Percentiles rank a stretch among this genome's conserved stretches.
Evolutionary conservation across 2,797 vertebrate genomes (phyloP).

Genomic region (Coccyzus lansbergi): DNA sequence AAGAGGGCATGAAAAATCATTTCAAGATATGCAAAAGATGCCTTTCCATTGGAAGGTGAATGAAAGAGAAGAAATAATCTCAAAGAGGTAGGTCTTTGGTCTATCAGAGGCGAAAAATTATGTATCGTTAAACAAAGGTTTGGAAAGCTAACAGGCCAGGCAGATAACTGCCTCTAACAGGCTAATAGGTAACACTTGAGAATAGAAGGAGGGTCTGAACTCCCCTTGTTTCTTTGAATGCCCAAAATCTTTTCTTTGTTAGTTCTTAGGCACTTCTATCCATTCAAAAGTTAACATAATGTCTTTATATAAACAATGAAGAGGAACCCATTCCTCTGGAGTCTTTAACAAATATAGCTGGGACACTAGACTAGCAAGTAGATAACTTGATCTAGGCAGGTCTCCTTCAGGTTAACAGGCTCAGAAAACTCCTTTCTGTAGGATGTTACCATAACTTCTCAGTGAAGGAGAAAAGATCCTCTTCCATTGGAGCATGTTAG

Average conservation of each 20-base stretch:
- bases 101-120: background rate
- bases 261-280: background rate
- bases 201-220: background rate
- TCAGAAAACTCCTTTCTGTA: background rate
- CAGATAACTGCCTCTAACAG: background rate
- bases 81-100: background rate
- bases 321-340: background rate
- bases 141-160: background rate
- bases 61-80: background rate
- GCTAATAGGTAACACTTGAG: background rate
- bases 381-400: background rate
- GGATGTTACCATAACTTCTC: background rate
- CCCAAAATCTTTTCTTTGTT: background rate
- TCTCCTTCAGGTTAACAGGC: background rate
- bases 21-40: background rate
- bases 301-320: background rate
- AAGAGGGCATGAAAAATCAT: background rate
- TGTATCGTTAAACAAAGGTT: background rate
- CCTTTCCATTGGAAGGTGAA: background rate
- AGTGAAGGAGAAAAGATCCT: background rate
- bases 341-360: background rate
- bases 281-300: background rate
- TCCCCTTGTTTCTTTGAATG: background rate
- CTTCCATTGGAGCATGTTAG: background rate
- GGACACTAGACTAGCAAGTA: background rate